Evolutionary conservation across 2,888 invertebrate genomes (phyloP), one percentile per base, ranked within the genome.

Genomic region (Endotricha flammealis): DNA sequence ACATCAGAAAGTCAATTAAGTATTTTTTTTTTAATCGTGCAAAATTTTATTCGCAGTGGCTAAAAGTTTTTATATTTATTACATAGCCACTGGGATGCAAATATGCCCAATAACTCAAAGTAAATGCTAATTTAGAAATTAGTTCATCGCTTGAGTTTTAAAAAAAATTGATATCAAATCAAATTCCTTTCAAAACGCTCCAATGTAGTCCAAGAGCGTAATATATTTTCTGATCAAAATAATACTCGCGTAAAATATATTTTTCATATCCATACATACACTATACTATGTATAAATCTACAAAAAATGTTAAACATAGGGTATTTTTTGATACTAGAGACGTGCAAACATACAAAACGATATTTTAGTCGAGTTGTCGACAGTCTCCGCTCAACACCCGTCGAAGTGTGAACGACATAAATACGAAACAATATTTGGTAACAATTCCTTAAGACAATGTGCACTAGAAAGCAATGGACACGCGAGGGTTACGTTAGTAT

Each of bases 341-440:
- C 36, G 41, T 12, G 2, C 37, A 37, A 38, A 38, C 22, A 23
- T n/a, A 13, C 29, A 1, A n/a, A 1, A 14, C 22, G 29, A 1
- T 4, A 9, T 16, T 20, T 39, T 36, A 9, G 32, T 29, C 13
- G 16, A 13, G 38, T 33, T n/a, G 20, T 20, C 20, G 42, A 42
- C 41, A 29, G 33, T 22, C 13, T 9, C 42, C 32, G 8, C 20
- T 22, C 39, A 14, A 35, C 36, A 32, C 40, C 36, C 41, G 16
- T 29, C 25, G 35, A 32, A 39, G 38, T 36, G 27, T 36, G 38
- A 63, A 64, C 65, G 62, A 58, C 69, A 75, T 75, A 78, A 83
- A 82, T 83, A 83, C 65, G 78, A 78, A 64, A 67, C 76, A n/a
- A 85, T 86, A 85, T 86, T 86, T 86, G 86, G 86, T 86, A 86